These are phyloP conservation scores for Fistularia commersonii DNA, from an alignment of 2,797 vertebrate species.

Conservation along the genomic window DNA sequence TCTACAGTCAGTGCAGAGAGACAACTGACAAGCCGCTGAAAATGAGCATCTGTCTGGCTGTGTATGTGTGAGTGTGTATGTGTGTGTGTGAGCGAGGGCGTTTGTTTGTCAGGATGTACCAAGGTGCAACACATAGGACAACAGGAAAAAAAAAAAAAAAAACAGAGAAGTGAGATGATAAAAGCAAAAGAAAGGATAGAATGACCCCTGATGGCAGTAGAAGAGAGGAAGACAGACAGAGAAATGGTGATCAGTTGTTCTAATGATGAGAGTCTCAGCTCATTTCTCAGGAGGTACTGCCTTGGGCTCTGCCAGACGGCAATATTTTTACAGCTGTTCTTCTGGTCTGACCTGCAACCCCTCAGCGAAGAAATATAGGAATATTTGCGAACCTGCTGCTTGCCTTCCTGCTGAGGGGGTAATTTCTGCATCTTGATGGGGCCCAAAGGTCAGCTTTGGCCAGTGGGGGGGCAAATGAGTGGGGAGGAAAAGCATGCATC, in stretches of 20 bases:
- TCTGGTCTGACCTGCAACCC: conserved; percentile 57
- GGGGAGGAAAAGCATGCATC: conserved; percentile 35
- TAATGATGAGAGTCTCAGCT: conserved; percentile 54
- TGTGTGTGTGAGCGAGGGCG: conserved; percentile 7
- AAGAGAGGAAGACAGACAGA: conserved; percentile 30
- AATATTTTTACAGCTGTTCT: conserved; percentile 68
- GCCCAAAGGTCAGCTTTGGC: conserved; percentile 56
- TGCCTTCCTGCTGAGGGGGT: conserved; percentile 62
- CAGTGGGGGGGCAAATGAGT: conserved; percentile 58
- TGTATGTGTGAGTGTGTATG: not conserved
- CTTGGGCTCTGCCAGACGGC: conserved; percentile 54
- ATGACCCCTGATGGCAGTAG: conserved; percentile 39
- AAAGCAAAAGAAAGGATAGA: conserved; percentile 22
- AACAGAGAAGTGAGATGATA: conserved; percentile 21
- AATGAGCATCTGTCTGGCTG: conserved; percentile 3
- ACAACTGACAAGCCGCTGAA: conserved; percentile 22
- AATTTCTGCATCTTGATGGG: conserved; percentile 69
- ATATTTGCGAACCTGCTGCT: conserved; percentile 57
- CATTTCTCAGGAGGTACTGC: conserved; percentile 52
- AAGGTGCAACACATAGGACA: conserved; percentile 13
- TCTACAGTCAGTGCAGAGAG: conserved; percentile 40
- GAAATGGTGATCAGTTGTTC: conserved; percentile 48
- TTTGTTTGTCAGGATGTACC: not conserved
- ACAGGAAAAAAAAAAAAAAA: conserved; percentile 7
- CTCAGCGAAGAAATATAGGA: conserved; percentile 35